phyloP scores from a whole-genome alignment of 1,140 invertebrate genomes.

The Brachionus angularis region DNA sequence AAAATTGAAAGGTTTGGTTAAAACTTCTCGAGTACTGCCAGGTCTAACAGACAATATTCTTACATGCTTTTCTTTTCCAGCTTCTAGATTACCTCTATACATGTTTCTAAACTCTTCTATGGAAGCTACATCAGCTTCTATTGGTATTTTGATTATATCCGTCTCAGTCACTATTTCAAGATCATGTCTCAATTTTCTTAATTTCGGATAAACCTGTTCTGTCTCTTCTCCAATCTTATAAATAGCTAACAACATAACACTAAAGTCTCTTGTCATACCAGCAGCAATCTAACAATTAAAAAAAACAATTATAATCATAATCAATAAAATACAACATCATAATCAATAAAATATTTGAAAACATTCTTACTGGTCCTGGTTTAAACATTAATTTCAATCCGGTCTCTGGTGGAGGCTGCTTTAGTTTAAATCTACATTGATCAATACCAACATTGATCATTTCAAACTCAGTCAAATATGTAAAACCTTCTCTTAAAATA shows the following conservation, averaged over 20 bases:
- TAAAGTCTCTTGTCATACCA: slow-evolving; percentile 54
- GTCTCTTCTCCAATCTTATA: slow-evolving; percentile 46
- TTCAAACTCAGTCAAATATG: slow-evolving; percentile 47
- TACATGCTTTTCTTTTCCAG: slow-evolving; percentile 37
- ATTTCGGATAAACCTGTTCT: slow-evolving; percentile 47
- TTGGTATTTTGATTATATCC: slow-evolving; percentile 52
- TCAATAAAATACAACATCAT: too few species aligned
- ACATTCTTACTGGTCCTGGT: slow-evolving; percentile 56
- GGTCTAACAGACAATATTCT: slow-evolving; percentile 40
- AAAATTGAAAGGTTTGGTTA: slow-evolving; percentile 20
- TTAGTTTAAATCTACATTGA: slow-evolving; percentile 54
- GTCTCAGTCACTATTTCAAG: slow-evolving; percentile 56
- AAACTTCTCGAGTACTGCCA: slow-evolving; percentile 24
- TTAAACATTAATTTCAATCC: slow-evolving; percentile 54
- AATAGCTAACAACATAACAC: slow-evolving; percentile 56
- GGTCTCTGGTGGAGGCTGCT: slow-evolving; percentile 55
- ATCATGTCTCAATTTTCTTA: slow-evolving; percentile 52
- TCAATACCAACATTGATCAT: slow-evolving; percentile 56
- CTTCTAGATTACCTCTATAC: slow-evolving; percentile 38
- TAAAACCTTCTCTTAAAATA: slow-evolving; percentile 53
- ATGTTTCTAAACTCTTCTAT: slow-evolving; percentile 26
- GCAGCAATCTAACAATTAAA: slow-evolving; percentile 52
- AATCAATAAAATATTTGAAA: too few species aligned
- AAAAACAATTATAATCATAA: neutral
- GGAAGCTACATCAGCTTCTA: slow-evolving; percentile 48